phyloP scores from a whole-genome alignment of 2,113 vertebrate species.

The Cryptotis parvus region DNA sequence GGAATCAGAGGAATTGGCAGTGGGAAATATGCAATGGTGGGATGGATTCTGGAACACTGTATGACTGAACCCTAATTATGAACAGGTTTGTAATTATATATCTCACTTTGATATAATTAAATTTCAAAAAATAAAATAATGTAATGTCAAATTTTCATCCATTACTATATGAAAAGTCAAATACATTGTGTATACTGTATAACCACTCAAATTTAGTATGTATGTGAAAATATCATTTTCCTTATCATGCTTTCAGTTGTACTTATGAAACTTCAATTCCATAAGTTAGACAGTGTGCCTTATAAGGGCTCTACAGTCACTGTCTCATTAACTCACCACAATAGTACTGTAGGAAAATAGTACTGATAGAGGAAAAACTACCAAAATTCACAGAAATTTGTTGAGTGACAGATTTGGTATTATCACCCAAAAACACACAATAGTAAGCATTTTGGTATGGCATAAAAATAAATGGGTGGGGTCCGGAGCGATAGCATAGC shows the following conservation, averaged over 20 bases:
- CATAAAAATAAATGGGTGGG: too few relatives aligned
- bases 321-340: neutral
- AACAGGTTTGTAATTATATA: too few relatives aligned
- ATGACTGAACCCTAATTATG: too few relatives aligned
- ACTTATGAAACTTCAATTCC: neutral
- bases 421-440: too few relatives aligned
- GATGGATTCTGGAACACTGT: too few relatives aligned
- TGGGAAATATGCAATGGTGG: too few relatives aligned
- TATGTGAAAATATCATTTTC: neutral
- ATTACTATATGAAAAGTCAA: neutral
- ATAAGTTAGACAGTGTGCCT: neutral
- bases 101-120: too few relatives aligned
- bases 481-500: too few relatives aligned
- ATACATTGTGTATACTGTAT: neutral
- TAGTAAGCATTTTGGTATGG: too few relatives aligned
- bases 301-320: neutral
- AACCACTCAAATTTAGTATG: neutral
- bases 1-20: too few relatives aligned
- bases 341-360: neutral
- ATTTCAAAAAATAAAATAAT: too few relatives aligned
- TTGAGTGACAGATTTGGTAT: neutral
- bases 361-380: neutral
- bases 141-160: neutral
- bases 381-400: neutral
- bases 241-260: neutral